Percentiles rank a stretch among this genome's conserved stretches.
These are phyloP conservation scores for Chionodraco myersi DNA, from an alignment of 2,113 vertebrate species.

Conservation along the genomic window DNA sequence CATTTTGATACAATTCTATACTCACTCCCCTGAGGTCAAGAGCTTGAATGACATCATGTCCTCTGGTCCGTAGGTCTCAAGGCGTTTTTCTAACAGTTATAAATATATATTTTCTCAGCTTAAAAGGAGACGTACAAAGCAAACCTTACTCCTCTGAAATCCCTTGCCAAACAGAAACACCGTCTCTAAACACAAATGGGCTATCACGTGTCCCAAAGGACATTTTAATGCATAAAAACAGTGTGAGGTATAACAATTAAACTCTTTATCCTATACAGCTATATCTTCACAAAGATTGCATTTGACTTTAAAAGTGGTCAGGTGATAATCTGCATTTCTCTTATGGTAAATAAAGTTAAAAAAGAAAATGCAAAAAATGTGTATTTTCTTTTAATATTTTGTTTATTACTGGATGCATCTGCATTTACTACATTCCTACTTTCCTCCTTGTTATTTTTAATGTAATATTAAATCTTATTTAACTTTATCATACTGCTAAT, in stretches of 20 bases:
- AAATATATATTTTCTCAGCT: neutral
- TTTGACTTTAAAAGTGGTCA: neutral
- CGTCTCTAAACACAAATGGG: neutral
- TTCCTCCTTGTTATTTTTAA: too few relatives aligned
- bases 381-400: too few relatives aligned
- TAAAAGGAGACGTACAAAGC: constrained; percentile 20
- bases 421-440: too few relatives aligned
- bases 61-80: constrained; percentile 7
- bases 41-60: constrained; percentile 34
- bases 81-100: constrained; percentile 5
- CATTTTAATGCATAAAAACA: constrained; percentile 1
- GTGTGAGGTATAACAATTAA: neutral
- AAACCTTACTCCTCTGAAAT: neutral
- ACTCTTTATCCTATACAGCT: too few relatives aligned
- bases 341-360: too few relatives aligned
- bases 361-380: too few relatives aligned
- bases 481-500: too few relatives aligned
- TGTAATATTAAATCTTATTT: too few relatives aligned
- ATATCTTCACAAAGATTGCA: neutral
- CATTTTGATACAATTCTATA: constrained; percentile 52
- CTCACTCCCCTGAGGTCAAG: constrained; percentile 14
- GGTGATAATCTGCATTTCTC: too few relatives aligned
- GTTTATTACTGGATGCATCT: too few relatives aligned
- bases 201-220: neutral
- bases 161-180: constrained; percentile 1